These are phyloP conservation scores for Coleophora deauratella DNA, from an alignment of 2,888 invertebrate genomes.

Conservation along the genomic window DNA sequence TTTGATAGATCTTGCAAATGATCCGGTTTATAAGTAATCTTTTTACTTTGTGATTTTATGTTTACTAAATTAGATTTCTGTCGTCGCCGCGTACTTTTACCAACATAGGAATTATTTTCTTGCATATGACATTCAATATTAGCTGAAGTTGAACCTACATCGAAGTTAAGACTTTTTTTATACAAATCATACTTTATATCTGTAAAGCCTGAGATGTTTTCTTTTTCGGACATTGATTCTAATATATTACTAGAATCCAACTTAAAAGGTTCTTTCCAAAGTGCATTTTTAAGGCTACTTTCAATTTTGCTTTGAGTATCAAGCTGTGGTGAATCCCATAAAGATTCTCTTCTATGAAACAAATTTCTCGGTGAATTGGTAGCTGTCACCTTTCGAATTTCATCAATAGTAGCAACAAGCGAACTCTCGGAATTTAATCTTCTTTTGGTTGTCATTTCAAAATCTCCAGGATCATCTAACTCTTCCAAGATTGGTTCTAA, in stretches of 20 bases:
- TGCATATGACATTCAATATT: slow-evolving; percentile 19
- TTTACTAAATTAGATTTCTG: slow-evolving; percentile 34
- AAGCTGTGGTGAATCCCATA: slow-evolving; percentile 62
- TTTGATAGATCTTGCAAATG: slow-evolving; percentile 49
- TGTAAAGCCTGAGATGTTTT: slow-evolving; percentile 41
- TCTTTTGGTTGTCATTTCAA: slow-evolving; percentile 51
- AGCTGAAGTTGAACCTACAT: slow-evolving; percentile 18
- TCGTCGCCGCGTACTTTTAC: slow-evolving; percentile 38
- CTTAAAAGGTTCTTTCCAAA: slow-evolving; percentile 67
- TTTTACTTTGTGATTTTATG: slow-evolving; percentile 38
- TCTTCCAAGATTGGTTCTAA: slow-evolving; percentile 74
- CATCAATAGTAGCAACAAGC: slow-evolving; percentile 77
- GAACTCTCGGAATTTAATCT: slow-evolving; percentile 71
- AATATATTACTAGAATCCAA: slow-evolving; percentile 58
- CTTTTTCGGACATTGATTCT: slow-evolving; percentile 57
- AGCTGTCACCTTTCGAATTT: slow-evolving; percentile 73
- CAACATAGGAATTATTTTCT: slow-evolving; percentile 25
- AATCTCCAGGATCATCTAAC: slow-evolving; percentile 68
- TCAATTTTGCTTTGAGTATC: slow-evolving; percentile 45
- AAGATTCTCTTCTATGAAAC: slow-evolving; percentile 68
- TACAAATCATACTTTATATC: slow-evolving; percentile 38
- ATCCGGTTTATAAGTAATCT: slow-evolving; percentile 36
- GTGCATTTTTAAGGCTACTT: slow-evolving; percentile 47
- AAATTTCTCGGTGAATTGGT: slow-evolving; percentile 73
- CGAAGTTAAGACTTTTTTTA: slow-evolving; percentile 35